Conservation (phyloP, 2,113 vertebrate genomes). For the Lophius piscatorius region DNA sequence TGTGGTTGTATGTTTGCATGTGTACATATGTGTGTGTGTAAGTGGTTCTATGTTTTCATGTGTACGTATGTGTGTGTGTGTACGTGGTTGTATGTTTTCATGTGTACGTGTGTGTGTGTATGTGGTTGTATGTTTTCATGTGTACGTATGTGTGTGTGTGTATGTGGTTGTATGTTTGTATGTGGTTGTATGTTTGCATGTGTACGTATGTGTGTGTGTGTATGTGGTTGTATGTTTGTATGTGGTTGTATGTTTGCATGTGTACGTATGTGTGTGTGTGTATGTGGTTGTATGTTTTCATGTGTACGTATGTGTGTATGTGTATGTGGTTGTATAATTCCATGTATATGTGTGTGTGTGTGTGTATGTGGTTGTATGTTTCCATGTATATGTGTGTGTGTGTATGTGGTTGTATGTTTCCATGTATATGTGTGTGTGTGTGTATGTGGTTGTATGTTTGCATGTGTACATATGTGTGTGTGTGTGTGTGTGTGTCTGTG, state of each 20-base stretch:
- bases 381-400: constrained; percentile 4
- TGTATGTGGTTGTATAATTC: constrained; percentile 18
- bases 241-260: too few species aligned
- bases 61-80: constrained; percentile 19
- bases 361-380: constrained; percentile 20
- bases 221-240: constrained; percentile 22
- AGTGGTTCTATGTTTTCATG: constrained; percentile 15
- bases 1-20: too few species aligned
- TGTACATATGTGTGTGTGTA: constrained; percentile 25
- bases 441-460: background rate
- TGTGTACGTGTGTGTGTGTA: constrained; percentile 19
- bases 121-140: constrained; percentile 20
- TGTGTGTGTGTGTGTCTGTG: constrained; percentile 8
- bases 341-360: constrained; percentile 25
- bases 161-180: constrained; percentile 22
- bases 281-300: constrained; percentile 18
- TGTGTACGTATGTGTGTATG: constrained; percentile 25
- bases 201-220: constrained; percentile 23
- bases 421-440: background rate
- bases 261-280: constrained; percentile 27
- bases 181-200: too few species aligned
- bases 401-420: too few species aligned
- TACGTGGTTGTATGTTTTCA: constrained; percentile 22
- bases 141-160: constrained; percentile 17
- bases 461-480: background rate